Percentiles rank a stretch among this genome's conserved stretches.
Conservation (phyloP, 2,888 invertebrate species). For the Diabrotica balteata region DNA sequence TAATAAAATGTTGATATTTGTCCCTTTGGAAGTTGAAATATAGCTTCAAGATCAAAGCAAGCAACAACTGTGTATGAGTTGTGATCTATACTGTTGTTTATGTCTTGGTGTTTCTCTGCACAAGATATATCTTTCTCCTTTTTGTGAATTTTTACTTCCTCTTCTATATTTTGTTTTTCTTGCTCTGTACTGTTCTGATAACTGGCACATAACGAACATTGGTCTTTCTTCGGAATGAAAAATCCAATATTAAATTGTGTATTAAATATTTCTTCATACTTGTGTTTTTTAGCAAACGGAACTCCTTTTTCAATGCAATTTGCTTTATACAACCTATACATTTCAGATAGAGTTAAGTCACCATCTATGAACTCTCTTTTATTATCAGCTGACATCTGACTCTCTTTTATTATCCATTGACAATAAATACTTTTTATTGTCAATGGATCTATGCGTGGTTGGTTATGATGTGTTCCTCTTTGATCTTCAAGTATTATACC, state of each 20-base stretch:
- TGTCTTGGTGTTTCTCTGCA: constrained; percentile 15
- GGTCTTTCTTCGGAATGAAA: background rate
- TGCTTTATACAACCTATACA: background rate
- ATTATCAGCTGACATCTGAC: background rate
- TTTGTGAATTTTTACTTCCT: constrained; percentile 6
- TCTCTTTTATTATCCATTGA: too few relatives aligned
- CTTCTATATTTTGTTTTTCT: background rate
- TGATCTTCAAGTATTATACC: too few relatives aligned
- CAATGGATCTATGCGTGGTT: too few relatives aligned
- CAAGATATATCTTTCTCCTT: constrained; percentile 13
- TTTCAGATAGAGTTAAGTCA: background rate
- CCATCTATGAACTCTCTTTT: background rate
- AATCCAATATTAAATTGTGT: too few relatives aligned
- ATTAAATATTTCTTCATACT: background rate
- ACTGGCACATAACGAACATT: too few relatives aligned
- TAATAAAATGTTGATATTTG: constrained; percentile 31
- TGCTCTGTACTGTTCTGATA: too few relatives aligned
- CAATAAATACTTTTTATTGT: too few relatives aligned
- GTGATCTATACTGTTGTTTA: constrained; percentile 1
- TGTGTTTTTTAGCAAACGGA: background rate
- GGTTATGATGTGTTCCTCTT: too few relatives aligned
- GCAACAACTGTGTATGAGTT: background rate
- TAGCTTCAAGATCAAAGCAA: too few relatives aligned
- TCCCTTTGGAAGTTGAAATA: constrained; percentile 1
- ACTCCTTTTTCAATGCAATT: background rate